These are phyloP conservation scores for Leptinotarsa juncta DNA, from an alignment of 2,888 invertebrate species.

Conservation along the genomic window DNA sequence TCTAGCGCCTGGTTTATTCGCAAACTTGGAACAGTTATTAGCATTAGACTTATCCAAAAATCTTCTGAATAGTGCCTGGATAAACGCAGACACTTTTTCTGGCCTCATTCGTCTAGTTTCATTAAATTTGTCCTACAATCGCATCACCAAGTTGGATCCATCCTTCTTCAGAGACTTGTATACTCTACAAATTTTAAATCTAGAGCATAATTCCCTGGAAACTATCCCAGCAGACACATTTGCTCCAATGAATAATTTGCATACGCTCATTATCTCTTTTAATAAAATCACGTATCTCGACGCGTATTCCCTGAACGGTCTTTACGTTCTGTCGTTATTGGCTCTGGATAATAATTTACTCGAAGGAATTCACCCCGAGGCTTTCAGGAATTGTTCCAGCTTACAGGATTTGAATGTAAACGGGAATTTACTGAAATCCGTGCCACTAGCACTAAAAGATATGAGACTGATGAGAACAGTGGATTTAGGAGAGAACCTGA, in stretches of 20 bases:
- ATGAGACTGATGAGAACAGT: conserved; percentile 88
- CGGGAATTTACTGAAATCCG: conserved; percentile 83
- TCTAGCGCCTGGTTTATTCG: conserved; percentile 85
- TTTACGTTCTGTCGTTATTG: conserved; percentile 86
- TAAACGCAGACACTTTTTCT: conserved; percentile 85
- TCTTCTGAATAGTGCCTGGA: conserved; percentile 87
- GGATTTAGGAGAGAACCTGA: conserved; percentile 91
- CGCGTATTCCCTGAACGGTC: conserved; percentile 87
- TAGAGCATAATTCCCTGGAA: conserved; percentile 86
- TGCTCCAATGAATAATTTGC: conserved; percentile 91
- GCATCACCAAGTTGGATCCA: conserved; percentile 83
- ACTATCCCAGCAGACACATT: conserved; percentile 89
- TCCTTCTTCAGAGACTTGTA: conserved; percentile 88
- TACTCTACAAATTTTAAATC: conserved; percentile 85
- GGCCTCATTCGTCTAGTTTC: conserved; percentile 90
- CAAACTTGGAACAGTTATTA: conserved; percentile 84
- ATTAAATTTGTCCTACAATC: conserved; percentile 87
- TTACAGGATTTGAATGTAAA: conserved; percentile 91
- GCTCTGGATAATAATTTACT: conserved; percentile 89
- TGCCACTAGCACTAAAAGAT: conserved; percentile 85
- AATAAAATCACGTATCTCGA: conserved; percentile 88
- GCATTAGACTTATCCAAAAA: conserved; percentile 88
- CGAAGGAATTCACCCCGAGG: conserved; percentile 86
- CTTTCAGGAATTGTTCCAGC: conserved; percentile 90
- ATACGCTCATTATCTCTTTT: conserved; percentile 86